A percentile compares a stretch with the other conserved stretches of the same genome.
phyloP scores from a whole-genome alignment of 2,797 vertebrate genomes.

The Platyrinchus mystaceus region DNA sequence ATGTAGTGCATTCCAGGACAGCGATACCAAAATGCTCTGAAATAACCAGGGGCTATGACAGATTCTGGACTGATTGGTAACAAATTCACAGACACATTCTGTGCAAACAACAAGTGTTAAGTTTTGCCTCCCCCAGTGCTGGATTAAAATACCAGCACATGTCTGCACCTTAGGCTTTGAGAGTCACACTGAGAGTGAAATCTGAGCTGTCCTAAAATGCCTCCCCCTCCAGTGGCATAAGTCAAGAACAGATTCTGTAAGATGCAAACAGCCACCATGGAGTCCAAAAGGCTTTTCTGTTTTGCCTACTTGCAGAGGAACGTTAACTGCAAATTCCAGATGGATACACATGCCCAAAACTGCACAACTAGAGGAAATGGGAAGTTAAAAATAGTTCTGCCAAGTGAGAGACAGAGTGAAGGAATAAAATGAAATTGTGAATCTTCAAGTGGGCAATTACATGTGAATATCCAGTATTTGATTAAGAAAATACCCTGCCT shows the following conservation, averaged over 20 bases:
- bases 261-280: background rate
- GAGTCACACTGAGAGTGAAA: background rate
- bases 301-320: background rate
- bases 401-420: background rate
- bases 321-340: background rate
- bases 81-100: background rate
- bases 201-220: background rate
- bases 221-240: background rate
- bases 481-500: slow-evolving; percentile 55
- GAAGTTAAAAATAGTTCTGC: background rate
- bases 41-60: background rate
- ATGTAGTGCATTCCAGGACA: background rate
- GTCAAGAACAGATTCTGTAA: background rate
- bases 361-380: background rate
- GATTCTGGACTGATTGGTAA: background rate
- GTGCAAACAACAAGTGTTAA: background rate
- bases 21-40: background rate
- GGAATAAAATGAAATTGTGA: background rate
- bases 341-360: background rate
- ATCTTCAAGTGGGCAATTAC: slow-evolving; percentile 24
- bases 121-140: background rate
- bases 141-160: background rate
- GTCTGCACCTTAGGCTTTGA: background rate
- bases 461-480: slow-evolving; percentile 13
- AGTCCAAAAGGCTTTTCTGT: background rate